Conservation (phyloP, 2,888 invertebrate genomes). For the Mechanitis messenoides region DNA sequence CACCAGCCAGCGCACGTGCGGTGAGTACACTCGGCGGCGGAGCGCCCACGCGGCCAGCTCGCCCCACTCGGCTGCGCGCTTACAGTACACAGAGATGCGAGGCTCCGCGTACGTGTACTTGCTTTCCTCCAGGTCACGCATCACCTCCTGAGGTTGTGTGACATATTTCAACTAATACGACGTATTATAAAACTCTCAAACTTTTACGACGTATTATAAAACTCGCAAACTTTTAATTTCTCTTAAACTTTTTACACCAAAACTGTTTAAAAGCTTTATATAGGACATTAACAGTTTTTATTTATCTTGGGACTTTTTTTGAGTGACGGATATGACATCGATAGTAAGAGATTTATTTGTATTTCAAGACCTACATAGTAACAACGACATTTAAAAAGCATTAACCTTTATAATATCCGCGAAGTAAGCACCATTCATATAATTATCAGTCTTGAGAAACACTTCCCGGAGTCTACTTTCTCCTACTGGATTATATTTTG, state of each 20-base stretch:
- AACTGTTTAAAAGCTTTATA: no score
- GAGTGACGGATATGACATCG: no score
- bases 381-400: no score
- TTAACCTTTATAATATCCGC: conserved; percentile 94
- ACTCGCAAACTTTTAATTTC: no score
- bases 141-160: conserved; percentile 83
- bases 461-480: conserved; percentile 96
- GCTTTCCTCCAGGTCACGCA: conserved; percentile 96
- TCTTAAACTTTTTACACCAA: no score
- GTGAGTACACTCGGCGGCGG: conserved; percentile 93
- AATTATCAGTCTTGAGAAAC: conserved; percentile 99
- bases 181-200: no score
- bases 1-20: conserved; percentile 97
- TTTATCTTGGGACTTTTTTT: no score
- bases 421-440: conserved; percentile 96
- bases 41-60: conserved; percentile 98
- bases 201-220: no score
- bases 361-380: not conserved
- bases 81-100: conserved; percentile 97
- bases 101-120: conserved; percentile 99
- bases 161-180: not conserved
- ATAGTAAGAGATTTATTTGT: not conserved
- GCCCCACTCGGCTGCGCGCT: conserved; percentile 95
- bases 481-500: conserved; percentile 99
- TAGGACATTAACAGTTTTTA: not conserved